phyloP scores from a whole-genome alignment of 2,113 vertebrate genomes.

The Aviceda subcristata region DNA sequence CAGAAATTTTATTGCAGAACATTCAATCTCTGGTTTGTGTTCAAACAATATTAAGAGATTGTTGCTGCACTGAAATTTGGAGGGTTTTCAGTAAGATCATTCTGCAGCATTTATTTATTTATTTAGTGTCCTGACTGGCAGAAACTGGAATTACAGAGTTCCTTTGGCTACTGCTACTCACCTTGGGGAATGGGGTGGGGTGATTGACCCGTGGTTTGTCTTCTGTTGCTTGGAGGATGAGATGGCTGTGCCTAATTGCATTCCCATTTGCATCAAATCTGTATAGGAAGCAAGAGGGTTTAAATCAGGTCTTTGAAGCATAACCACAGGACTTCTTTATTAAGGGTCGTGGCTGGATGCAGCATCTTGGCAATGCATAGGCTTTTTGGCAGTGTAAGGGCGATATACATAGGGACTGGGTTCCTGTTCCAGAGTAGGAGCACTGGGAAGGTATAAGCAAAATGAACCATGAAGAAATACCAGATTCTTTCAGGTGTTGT shows the following conservation, averaged over 20 bases:
- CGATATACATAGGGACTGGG: not conserved
- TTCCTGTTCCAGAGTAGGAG: conserved; percentile 41
- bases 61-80: conserved; percentile 14
- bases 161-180: conserved; percentile 17
- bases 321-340: not conserved
- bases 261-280: not conserved
- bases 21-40: conserved; percentile 30
- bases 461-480: not conserved
- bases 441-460: conserved; percentile 20
- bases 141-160: not conserved
- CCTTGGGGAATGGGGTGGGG: not conserved
- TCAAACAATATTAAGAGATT: not conserved
- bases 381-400: conserved; percentile 8
- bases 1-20: conserved; percentile 16
- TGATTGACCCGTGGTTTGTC: not conserved
- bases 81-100: not conserved
- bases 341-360: conserved; percentile 12
- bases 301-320: not conserved
- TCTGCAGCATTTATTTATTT: not conserved
- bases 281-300: not conserved
- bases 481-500: not conserved
- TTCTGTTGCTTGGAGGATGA: not conserved
- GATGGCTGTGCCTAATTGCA: not conserved
- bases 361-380: conserved; percentile 14
- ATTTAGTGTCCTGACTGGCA: not conserved